These are phyloP conservation scores for Orchestes rusci DNA, from an alignment of 2,888 invertebrate species.

Conservation along the genomic window DNA sequence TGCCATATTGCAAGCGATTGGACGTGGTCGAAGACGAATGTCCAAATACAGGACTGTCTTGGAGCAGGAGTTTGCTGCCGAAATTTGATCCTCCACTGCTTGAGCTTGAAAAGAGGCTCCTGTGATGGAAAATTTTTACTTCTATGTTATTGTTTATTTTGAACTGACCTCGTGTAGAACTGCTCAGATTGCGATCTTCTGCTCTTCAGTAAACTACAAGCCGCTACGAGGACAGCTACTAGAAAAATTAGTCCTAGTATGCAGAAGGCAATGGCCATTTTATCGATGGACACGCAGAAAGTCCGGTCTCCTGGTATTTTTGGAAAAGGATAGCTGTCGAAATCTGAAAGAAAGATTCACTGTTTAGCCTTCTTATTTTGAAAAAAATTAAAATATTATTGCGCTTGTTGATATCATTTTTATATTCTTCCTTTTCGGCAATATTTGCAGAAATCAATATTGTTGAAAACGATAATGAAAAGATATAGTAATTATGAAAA, in stretches of 20 bases:
- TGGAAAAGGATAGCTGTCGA: conserved; percentile 33
- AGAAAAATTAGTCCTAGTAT: conserved; percentile 65
- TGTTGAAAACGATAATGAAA: too few species aligned
- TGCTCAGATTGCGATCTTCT: conserved; percentile 49
- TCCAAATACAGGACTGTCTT: conserved; percentile 55
- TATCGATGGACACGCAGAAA: conserved; percentile 68
- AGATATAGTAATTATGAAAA: too few species aligned
- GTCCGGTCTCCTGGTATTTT: conserved; percentile 52
- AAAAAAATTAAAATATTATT: too few species aligned
- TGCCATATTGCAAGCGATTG: conserved; percentile 36
- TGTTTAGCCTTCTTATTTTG: not conserved
- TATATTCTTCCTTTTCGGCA: too few species aligned
- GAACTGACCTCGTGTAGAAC: conserved; percentile 48
- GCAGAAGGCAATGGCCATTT: conserved; percentile 69
- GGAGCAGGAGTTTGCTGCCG: conserved; percentile 53
- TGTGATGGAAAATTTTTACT: too few species aligned
- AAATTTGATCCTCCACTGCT: conserved; percentile 54
- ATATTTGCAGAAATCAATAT: too few species aligned
- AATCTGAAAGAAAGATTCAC: conserved; percentile 31
- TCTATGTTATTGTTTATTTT: too few species aligned
- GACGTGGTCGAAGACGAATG: conserved; percentile 37
- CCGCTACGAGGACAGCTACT: conserved; percentile 62
- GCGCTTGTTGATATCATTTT: too few species aligned
- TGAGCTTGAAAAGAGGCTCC: conserved; percentile 50
- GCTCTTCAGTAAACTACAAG: conserved; percentile 58